Evolutionary conservation across 2,797 vertebrate genomes (phyloP).

Genomic region (Vespertilio murinus): DNA sequence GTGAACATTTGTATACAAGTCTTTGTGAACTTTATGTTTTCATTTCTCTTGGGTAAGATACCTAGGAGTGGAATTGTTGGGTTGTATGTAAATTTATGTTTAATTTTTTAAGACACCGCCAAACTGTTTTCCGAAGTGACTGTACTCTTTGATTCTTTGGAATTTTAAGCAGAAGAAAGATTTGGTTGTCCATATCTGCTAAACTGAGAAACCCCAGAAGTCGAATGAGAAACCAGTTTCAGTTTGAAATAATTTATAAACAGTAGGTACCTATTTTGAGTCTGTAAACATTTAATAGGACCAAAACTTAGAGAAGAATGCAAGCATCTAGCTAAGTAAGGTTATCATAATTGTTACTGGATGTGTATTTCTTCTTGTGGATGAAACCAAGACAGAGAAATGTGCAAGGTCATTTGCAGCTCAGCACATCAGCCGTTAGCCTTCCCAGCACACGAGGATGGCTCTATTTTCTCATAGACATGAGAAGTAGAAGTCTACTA

Average conservation of each 20-base stretch:
- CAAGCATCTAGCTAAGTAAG: background rate
- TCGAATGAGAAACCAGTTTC: background rate
- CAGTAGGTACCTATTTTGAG: background rate
- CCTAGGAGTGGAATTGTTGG: constrained; percentile 1
- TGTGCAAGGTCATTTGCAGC: background rate
- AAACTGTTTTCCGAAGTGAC: constrained; percentile 31
- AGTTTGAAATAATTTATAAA: constrained; percentile 34
- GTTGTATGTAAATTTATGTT: background rate
- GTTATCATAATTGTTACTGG: background rate
- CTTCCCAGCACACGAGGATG: background rate
- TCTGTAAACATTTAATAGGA: background rate
- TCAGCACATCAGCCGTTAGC: background rate
- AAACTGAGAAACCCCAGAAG: background rate
- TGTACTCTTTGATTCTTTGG: background rate
- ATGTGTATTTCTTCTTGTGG: background rate
- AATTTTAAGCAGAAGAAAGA: constrained; percentile 16
- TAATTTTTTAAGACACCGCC: background rate
- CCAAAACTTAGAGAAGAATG: constrained; percentile 11
- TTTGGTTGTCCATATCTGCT: constrained; percentile 2
- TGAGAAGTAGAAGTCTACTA: background rate
- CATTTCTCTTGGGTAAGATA: background rate
- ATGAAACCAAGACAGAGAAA: constrained; percentile 23
- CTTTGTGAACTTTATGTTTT: constrained; percentile 29
- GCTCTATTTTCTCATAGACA: background rate
- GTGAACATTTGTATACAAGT: background rate